Evolutionary conservation across 2,113 vertebrate species (phyloP).

Genomic region (Talpa occidentalis): DNA sequence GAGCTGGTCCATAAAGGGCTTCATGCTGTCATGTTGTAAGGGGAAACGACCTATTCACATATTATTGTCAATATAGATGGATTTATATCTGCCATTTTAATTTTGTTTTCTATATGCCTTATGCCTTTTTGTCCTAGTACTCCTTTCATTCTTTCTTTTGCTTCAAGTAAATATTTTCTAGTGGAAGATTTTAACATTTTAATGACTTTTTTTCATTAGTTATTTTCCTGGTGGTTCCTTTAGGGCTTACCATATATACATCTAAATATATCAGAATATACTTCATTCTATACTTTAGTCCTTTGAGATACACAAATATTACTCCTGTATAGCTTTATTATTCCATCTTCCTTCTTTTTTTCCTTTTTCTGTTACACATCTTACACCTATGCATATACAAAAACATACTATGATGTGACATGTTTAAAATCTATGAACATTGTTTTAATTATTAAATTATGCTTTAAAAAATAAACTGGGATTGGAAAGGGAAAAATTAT

Average conservation of each 20-base stretch:
- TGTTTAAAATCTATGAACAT: neutral
- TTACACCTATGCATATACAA: neutral
- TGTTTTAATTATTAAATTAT: constrained; percentile 15
- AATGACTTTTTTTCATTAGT: neutral
- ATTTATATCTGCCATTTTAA: neutral
- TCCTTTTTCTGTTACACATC: neutral
- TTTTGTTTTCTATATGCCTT: neutral
- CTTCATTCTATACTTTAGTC: neutral
- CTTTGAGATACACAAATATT: neutral
- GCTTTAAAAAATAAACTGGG: neutral
- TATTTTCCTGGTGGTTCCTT: constrained; percentile 20
- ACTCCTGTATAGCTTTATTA: neutral
- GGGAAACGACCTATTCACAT: neutral
- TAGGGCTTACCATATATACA: neutral
- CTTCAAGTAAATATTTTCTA: neutral
- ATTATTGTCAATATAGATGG: neutral
- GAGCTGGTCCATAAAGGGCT: neutral
- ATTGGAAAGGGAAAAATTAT: neutral
- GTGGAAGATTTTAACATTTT: neutral
- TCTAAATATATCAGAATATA: neutral
- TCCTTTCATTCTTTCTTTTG: constrained; percentile 13
- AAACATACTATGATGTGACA: neutral
- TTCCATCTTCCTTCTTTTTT: neutral
- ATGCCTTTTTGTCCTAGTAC: neutral
- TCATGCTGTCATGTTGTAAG: neutral